These are phyloP conservation scores for Danio albolineatus DNA, from an alignment of 2,797 vertebrate species.

Conservation along the genomic window DNA sequence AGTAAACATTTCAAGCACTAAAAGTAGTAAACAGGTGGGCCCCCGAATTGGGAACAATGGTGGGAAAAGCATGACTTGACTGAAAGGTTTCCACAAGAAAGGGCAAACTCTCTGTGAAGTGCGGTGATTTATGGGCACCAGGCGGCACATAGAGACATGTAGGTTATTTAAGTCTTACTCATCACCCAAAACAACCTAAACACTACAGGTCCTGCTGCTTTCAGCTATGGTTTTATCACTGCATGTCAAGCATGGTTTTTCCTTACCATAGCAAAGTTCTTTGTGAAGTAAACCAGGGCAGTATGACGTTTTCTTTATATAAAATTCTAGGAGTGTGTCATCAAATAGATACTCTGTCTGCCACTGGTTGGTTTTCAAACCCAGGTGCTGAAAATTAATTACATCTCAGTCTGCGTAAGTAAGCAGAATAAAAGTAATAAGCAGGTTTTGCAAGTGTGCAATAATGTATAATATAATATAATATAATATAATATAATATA, in stretches of 20 bases:
- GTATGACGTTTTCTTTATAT: background rate
- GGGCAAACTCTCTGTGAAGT: conserved; percentile 19
- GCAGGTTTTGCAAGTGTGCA: too few species aligned
- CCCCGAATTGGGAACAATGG: conserved; percentile 57
- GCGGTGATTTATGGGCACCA: conserved; percentile 53
- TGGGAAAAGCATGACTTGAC: conserved; percentile 54
- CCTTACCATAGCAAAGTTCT: conserved; percentile 72
- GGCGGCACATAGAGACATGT: conserved; percentile 44
- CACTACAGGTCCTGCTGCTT: conserved; percentile 2
- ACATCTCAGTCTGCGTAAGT: too few species aligned
- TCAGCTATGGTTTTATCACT: background rate
- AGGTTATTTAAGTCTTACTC: conserved; percentile 41
- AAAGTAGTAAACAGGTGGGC: conserved; percentile 59
- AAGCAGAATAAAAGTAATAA: too few species aligned
- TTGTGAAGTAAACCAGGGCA: conserved; percentile 57
- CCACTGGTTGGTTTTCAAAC: background rate
- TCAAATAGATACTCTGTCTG: background rate
- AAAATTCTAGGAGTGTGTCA: background rate
- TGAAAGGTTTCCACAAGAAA: conserved; percentile 50
- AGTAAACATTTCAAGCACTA: conserved; percentile 46
- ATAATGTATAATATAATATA: too few species aligned
- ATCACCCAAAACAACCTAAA: conserved; percentile 28
- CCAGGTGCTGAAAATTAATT: too few species aligned
- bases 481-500: too few species aligned
- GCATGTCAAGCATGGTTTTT: conserved; percentile 62